Evolutionary conservation across 2,888 invertebrate species (phyloP), one percentile per base, ranked within the genome.

Genomic region (Rhingia rostrata): DNA sequence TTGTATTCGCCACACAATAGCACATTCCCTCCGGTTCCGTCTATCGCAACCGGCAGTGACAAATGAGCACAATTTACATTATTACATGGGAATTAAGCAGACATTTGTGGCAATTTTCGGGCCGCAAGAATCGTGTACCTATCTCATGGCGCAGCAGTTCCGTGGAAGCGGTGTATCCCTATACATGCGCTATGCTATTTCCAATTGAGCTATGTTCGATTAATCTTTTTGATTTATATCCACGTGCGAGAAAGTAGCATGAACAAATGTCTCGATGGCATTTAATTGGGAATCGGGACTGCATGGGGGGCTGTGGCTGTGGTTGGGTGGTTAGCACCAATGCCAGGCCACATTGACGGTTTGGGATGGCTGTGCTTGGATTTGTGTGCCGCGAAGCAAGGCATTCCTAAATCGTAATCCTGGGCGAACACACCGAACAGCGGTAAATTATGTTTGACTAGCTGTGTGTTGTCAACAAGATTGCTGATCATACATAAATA

Each of bases 161-260:
- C 74, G 37, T 56, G 39, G 39, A 79, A 79, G 39, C 69, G 63
- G 58, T 79, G 73, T 72, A 72, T 72, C 47, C 37, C 51, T 72
- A 14, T 74, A 5, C 80, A 74, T 75, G 80, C 74, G 75, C 80
- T 84, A 79, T 75, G 66, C 84, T 74, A 84, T 84, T 84, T 89
- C 88, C 89, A 89, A 90, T 90, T 90, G 89, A 90, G 90, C 90
- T 90, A 90, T 90, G 90, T 90, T 90, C 90, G 90, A 90, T 90
- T 90, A 90, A 90, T 90, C 90, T 90, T 89, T 88, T 89, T 90
- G 90, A 90, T 90, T 90, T 90, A 90, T 90, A 88, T 90, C 89
- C 89, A 90, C 88, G 90, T 89, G 90, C 88, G 88, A 87, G 87
- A 86, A 86, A 83, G 87, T 86, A 88, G 86, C 88, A 88, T 88